Evolutionary conservation across 2,113 vertebrate species (phyloP).

Genomic region (Stigmatopora argus): DNA sequence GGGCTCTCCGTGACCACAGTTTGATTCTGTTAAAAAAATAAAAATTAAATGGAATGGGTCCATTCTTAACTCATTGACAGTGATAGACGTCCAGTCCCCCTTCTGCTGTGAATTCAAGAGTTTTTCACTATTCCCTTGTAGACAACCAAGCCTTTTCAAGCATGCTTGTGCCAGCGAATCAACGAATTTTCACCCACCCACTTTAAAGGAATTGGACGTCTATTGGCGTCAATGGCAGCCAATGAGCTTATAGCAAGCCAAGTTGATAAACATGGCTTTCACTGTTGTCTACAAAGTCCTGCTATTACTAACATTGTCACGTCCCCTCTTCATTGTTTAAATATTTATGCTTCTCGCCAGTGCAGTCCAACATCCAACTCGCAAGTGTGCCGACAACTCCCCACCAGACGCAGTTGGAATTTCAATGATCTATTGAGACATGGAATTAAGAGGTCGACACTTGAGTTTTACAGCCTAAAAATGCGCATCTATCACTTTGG

Average conservation of each 20-base stretch:
- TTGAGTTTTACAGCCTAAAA: background rate
- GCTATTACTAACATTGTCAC: conserved; percentile 43
- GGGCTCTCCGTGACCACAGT: too few species aligned
- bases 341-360: conserved; percentile 52
- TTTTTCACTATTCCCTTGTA: too few species aligned
- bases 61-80: too few species aligned
- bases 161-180: conserved; percentile 6
- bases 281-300: conserved; percentile 27
- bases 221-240: conserved; percentile 33
- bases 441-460: conserved; percentile 1
- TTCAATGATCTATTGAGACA: conserved; percentile 3
- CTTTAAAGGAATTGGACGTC: conserved; percentile 25
- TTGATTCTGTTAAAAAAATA: too few species aligned
- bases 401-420: conserved; percentile 1
- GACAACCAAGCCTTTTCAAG: too few species aligned
- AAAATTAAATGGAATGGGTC: too few species aligned
- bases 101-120: too few species aligned
- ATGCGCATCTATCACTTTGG: background rate
- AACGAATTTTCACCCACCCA: conserved; percentile 29
- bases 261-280: conserved; percentile 52
- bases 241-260: too few species aligned
- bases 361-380: conserved; percentile 12
- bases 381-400: background rate
- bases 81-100: background rate
- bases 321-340: conserved; percentile 42